Conservation (phyloP, 2,888 invertebrate species). For the Psococerastis gibbosa region DNA sequence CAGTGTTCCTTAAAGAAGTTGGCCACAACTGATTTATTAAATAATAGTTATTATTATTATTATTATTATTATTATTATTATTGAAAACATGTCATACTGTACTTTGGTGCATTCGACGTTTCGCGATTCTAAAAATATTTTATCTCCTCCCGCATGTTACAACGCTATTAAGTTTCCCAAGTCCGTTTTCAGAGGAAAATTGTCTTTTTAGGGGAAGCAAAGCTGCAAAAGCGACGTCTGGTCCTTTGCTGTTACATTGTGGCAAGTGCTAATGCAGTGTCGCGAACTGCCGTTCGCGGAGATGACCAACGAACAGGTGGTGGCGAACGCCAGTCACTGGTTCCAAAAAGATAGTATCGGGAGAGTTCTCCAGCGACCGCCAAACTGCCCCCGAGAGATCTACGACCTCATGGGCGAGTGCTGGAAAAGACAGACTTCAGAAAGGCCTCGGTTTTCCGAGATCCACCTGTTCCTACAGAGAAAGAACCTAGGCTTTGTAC, state of each 20-base stretch:
- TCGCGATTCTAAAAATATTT: no score
- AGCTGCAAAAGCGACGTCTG: constrained; percentile 78
- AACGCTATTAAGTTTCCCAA: no score
- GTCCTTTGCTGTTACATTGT: constrained; percentile 77
- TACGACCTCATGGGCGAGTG: constrained; percentile 85
- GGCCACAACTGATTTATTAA: no score
- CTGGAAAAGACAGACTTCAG: constrained; percentile 64
- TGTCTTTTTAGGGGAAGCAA: constrained; percentile 56
- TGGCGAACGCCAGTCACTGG: constrained; percentile 53
- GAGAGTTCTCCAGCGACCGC: constrained; percentile 37
- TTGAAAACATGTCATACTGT: no score
- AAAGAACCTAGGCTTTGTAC: constrained; percentile 46
- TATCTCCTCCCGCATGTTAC: no score
- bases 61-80: no score
- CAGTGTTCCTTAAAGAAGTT: no score
- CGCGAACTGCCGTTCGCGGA: constrained; percentile 62
- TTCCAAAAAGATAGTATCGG: constrained; percentile 35
- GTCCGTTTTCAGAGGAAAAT: no score
- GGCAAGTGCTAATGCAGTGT: constrained; percentile 73
- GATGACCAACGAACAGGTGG: constrained; percentile 65
- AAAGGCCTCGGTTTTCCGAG: constrained; percentile 72
- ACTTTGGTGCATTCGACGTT: no score
- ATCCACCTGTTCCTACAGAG: constrained; percentile 64
- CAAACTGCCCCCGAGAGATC: constrained; percentile 66
- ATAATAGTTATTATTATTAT: no score